Conservation (phyloP, 2,888 invertebrate genomes). For the Flexamia atlantica region DNA sequence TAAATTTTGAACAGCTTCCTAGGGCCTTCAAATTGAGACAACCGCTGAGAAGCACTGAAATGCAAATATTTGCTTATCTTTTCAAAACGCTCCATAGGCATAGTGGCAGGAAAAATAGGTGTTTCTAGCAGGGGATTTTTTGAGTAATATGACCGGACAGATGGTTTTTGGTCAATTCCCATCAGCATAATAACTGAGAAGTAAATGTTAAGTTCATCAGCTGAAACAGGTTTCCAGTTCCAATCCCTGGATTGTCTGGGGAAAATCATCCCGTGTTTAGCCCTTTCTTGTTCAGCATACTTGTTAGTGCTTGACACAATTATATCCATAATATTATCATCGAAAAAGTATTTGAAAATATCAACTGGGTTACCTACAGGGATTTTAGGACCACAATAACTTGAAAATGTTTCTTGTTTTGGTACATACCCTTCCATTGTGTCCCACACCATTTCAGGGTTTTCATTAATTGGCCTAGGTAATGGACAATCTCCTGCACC, state of each 20-base stretch:
- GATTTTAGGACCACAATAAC: slow-evolving; percentile 2
- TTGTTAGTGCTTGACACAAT: neutral
- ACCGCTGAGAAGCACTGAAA: neutral
- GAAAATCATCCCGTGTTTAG: slow-evolving; percentile 1
- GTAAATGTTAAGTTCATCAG: slow-evolving; percentile 3
- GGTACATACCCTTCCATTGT: slow-evolving; percentile 32
- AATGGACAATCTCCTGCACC: neutral
- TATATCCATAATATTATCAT: neutral
- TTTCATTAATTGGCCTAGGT: neutral
- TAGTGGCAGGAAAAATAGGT: slow-evolving; percentile 17
- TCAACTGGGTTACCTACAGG: neutral
- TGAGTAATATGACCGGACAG: neutral
- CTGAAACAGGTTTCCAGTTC: slow-evolving; percentile 7
- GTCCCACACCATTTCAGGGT: slow-evolving; percentile 4
- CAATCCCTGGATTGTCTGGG: neutral
- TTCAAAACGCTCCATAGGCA: slow-evolving; percentile 41
- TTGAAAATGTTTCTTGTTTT: neutral
- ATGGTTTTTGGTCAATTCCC: slow-evolving; percentile 29
- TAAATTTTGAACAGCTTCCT: slow-evolving; percentile 31
- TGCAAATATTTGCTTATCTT: slow-evolving; percentile 35
- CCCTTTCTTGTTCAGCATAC: slow-evolving; percentile 21
- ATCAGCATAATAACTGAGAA: slow-evolving; percentile 22
- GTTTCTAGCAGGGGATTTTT: slow-evolving; percentile 32
- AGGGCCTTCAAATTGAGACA: slow-evolving; percentile 8
- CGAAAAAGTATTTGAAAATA: slow-evolving; percentile 19